Evolutionary conservation across 2,888 invertebrate species (phyloP).

Genomic region (Cantharis rufa): DNA sequence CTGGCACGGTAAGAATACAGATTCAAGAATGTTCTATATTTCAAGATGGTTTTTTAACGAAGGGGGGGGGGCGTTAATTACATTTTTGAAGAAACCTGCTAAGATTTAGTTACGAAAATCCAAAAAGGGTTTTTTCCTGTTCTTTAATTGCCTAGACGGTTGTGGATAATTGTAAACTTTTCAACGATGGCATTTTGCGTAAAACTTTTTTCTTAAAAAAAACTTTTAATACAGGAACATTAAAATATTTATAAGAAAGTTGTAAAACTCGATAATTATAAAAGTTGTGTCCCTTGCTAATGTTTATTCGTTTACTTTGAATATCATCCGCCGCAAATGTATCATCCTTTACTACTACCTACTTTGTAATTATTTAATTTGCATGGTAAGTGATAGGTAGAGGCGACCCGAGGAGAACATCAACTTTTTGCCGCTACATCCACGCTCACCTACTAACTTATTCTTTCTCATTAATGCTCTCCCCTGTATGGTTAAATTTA

Average conservation of each 20-base stretch:
- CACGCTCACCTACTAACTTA: conserved; percentile 45
- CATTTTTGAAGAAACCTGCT: neutral
- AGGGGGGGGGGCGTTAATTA: no score
- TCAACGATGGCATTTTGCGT: neutral
- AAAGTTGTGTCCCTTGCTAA: conserved; percentile 48
- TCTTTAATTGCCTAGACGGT: neutral
- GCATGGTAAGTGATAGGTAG: conserved; percentile 55
- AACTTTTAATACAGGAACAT: conserved; percentile 40
- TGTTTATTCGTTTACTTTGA: conserved; percentile 48
- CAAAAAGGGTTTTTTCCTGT: neutral
- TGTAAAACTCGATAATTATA: conserved; percentile 48
- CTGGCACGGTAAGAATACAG: no score
- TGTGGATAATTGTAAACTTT: neutral
- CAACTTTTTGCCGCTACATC: conserved; percentile 27
- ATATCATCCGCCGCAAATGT: conserved; percentile 46
- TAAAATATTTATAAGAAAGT: conserved; percentile 51
- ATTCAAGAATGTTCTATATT: no score
- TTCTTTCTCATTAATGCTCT: conserved; percentile 50
- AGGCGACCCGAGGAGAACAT: conserved; percentile 40
- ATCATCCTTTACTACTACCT: conserved; percentile 48
- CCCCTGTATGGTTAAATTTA: conserved; percentile 45
- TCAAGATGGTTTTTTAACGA: no score
- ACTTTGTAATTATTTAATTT: conserved; percentile 57
- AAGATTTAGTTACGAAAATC: neutral
- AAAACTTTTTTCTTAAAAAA: neutral